phyloP scores from a whole-genome alignment of 2,113 vertebrate genomes.

The Platichthys stellatus region DNA sequence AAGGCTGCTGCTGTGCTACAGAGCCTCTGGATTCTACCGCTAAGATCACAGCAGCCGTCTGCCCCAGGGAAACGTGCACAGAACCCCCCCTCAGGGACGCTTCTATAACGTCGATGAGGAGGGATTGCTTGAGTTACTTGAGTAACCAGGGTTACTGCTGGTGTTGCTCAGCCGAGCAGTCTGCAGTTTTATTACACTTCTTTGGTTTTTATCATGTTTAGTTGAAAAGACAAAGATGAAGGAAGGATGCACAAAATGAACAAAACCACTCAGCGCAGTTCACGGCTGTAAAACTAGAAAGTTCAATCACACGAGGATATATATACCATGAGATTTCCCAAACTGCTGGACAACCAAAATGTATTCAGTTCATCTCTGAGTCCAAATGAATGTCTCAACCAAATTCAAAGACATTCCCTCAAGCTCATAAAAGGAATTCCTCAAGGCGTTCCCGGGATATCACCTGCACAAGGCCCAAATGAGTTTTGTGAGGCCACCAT shows the following conservation, averaged over 20 bases:
- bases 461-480: too few relatives aligned
- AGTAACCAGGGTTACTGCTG: conserved; percentile 52
- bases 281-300: neutral
- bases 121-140: conserved; percentile 42
- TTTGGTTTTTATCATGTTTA: conserved; percentile 25
- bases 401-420: too few relatives aligned
- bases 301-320: neutral
- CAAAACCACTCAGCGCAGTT: neutral
- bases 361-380: too few relatives aligned
- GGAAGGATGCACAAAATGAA: neutral
- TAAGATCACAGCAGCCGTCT: conserved; percentile 41
- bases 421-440: too few relatives aligned
- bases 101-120: conserved; percentile 59
- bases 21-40: conserved; percentile 36
- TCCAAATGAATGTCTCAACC: too few relatives aligned
- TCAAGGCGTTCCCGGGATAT: neutral
- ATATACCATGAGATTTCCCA: neutral
- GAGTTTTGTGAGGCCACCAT: too few relatives aligned
- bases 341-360: too few relatives aligned
- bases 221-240: conserved; percentile 12
- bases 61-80: conserved; percentile 45
- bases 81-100: conserved; percentile 58
- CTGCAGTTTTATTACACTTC: conserved; percentile 15
- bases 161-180: conserved; percentile 35
- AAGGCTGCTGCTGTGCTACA: conserved; percentile 72